Evolutionary conservation across 2,797 vertebrate genomes (phyloP).

Genomic region (Characodon lateralis): DNA sequence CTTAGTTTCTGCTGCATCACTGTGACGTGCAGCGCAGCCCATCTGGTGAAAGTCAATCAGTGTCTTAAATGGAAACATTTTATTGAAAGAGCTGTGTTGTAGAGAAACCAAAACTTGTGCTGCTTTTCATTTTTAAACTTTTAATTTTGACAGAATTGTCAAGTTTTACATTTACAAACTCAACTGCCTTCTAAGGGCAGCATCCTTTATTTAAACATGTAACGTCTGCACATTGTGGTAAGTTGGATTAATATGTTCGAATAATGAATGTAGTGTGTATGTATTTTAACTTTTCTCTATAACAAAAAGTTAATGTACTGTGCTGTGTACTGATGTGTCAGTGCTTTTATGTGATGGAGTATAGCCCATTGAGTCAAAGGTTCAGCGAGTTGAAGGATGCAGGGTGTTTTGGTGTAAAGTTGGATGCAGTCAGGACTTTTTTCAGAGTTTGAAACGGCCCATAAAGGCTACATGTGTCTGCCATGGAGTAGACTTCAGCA

Average conservation of each 20-base stretch:
- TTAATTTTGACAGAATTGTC: constrained; percentile 7
- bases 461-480: constrained; percentile 59
- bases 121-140: constrained; percentile 41
- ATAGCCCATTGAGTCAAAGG: constrained; percentile 26
- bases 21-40: neutral
- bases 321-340: constrained; percentile 56
- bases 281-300: constrained; percentile 30
- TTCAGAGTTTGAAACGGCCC: constrained; percentile 20
- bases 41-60: neutral
- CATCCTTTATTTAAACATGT: constrained; percentile 29
- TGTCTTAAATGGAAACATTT: neutral
- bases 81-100: constrained; percentile 16
- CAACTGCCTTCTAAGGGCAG: constrained; percentile 32
- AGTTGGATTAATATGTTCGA: constrained; percentile 41
- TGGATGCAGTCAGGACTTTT: neutral
- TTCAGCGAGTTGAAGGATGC: constrained; percentile 30
- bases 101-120: constrained; percentile 25
- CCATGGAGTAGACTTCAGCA: constrained; percentile 55
- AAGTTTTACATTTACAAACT: constrained; percentile 20
- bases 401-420: constrained; percentile 12
- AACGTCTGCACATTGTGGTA: constrained; percentile 42
- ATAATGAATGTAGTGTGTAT: constrained; percentile 50
- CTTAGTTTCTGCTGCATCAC: neutral
- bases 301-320: constrained; percentile 36
- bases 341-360: constrained; percentile 42